These are phyloP conservation scores for Chydorus sphaericus DNA, from an alignment of 2,888 invertebrate genomes.

Conservation along the genomic window DNA sequence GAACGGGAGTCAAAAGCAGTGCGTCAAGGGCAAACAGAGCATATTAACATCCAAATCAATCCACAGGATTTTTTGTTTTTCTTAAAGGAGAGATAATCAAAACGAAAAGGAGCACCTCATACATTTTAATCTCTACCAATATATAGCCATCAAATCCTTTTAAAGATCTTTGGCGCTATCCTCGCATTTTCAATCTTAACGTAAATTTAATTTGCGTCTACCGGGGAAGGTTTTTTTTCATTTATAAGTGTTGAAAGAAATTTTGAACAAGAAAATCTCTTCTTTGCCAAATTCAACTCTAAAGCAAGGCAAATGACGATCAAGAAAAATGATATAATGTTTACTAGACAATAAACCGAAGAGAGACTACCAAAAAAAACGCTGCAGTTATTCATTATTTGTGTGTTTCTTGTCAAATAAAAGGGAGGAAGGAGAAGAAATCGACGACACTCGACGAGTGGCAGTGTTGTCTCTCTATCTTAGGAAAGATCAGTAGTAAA, in stretches of 20 bases:
- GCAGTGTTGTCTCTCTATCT: slow-evolving; percentile 5
- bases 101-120: slow-evolving; percentile 2
- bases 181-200: too few species aligned
- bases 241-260: too few species aligned
- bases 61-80: slow-evolving; percentile 6
- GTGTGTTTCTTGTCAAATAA: too few species aligned
- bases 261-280: too few species aligned
- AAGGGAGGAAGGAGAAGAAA: neutral
- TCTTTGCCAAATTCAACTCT: neutral
- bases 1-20: neutral
- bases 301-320: slow-evolving; percentile 5
- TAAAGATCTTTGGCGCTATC: too few species aligned
- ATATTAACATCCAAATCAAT: slow-evolving; percentile 7
- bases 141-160: too few species aligned
- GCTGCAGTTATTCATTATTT: slow-evolving; percentile 3
- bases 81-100: too few species aligned
- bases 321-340: too few species aligned
- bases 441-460: slow-evolving; percentile 7
- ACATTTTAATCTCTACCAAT: too few species aligned
- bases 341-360: neutral
- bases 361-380: neutral
- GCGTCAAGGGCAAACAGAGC: neutral
- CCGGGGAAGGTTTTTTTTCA: too few species aligned
- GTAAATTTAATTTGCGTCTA: too few species aligned
- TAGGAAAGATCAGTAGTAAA: neutral